Base-by-base conservation (phyloP, 2,113 vertebrate species). In the Notechis scutatus region DNA sequence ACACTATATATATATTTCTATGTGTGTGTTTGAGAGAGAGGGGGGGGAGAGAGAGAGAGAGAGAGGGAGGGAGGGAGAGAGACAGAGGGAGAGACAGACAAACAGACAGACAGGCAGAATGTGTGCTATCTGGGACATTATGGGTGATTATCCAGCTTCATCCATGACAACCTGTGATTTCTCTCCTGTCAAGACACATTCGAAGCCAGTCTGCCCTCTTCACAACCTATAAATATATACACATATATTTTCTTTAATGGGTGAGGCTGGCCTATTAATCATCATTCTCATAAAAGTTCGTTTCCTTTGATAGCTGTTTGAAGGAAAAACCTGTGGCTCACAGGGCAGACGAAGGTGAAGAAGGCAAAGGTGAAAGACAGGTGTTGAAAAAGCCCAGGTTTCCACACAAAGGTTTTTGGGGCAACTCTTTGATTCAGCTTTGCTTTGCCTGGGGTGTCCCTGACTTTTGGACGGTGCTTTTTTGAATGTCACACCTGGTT, bases 41-140 rank as follows among this genome's bases (percentile, higher is more conserved):
- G 11, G 10, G 1, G 26, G 3, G 26, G 3, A 2, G 1, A 26
- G 8, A 10, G 57, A 24, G 26, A 1, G 24, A 5, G 1, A 24
- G 23, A 9, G 2, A 10, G 57, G 3, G 26, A 29, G 3, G 0
- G 3, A 59, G 56, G 3, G 5, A 10, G 4, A 24, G 7, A 24
- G 8, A 24, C 23, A 24, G 26, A 29, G 11, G 1, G 10, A 59
- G 56, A 9, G 20, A 26, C 14, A 10, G 1, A 26, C 2, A 26
- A 9, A 50, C 47, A 29, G 61, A 29, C 10, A n/a, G 61, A n/a
- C 3, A 64, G 29, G 15, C 29, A 69, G 14, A 69, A 34, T 34
- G 14, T 69, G 29, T 34, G 2, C 2, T 29, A 34, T 20, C n/a
- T 74, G n/a, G n/a, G 64, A 74, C 5, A 74, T 74, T 74, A 74